Conservation (phyloP, 2,888 invertebrate species). For the Apodemia hepburni region DNA sequence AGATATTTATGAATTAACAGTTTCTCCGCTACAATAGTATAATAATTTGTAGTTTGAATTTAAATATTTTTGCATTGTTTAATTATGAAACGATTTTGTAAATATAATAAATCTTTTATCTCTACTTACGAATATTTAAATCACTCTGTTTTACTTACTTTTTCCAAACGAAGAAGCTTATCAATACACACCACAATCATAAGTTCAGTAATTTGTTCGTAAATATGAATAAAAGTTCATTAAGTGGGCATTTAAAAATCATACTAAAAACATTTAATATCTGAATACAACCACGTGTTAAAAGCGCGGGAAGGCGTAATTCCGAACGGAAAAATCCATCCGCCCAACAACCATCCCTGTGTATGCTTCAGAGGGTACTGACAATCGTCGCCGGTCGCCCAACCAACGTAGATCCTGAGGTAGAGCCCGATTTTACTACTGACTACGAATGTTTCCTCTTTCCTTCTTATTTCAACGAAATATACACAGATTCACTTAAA, state of each 20-base stretch:
- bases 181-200: conserved; percentile 58
- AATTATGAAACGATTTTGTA: neutral
- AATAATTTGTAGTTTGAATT: too few species aligned
- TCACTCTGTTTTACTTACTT: conserved; percentile 51
- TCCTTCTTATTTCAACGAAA: conserved; percentile 31
- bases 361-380: conserved; percentile 60
- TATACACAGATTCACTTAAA: neutral
- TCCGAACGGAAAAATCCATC: conserved; percentile 38
- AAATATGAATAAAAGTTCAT: neutral
- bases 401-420: conserved; percentile 41
- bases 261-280: conserved; percentile 1
- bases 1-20: too few species aligned
- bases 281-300: conserved; percentile 47
- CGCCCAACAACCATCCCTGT: conserved; percentile 64
- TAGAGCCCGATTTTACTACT: conserved; percentile 58
- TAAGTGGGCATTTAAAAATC: neutral
- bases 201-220: conserved; percentile 42
- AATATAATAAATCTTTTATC: neutral
- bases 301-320: conserved; percentile 51
- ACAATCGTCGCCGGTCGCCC: conserved; percentile 59
- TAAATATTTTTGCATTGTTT: too few species aligned
- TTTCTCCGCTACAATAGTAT: too few species aligned
- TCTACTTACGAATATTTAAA: neutral
- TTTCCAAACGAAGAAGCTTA: conserved; percentile 51
- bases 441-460: conserved; percentile 65